phyloP scores from a whole-genome alignment of 2,113 vertebrate genomes.

The Mobula hypostoma region DNA sequence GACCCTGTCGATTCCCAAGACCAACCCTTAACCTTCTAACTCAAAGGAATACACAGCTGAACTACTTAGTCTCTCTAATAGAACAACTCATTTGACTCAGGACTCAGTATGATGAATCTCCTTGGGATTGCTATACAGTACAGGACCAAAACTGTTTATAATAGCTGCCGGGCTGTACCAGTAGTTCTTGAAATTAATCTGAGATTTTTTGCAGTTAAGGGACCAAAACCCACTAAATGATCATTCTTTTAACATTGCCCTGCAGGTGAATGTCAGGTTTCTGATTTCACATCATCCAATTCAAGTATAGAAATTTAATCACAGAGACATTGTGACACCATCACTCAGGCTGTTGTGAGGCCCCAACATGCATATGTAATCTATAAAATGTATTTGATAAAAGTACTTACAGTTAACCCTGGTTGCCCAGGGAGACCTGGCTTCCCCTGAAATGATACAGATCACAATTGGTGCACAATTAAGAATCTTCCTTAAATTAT shows the following conservation, averaged over 20 bases:
- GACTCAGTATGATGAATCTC: too few species aligned
- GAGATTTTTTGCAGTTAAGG: too few species aligned
- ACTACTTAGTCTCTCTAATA: too few species aligned
- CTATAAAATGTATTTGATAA: not conserved
- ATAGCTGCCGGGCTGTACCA: too few species aligned
- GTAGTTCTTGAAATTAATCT: too few species aligned
- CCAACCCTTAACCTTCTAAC: too few species aligned
- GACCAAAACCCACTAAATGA: not conserved
- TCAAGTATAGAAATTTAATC: not conserved
- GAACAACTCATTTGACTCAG: too few species aligned
- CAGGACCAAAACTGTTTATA: too few species aligned
- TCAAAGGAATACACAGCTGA: too few species aligned
- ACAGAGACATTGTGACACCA: not conserved
- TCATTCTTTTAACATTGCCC: not conserved
- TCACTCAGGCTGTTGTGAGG: not conserved
- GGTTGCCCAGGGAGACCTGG: slow-evolving; percentile 63
- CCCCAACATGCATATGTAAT: not conserved
- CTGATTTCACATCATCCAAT: not conserved
- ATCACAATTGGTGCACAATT: not conserved
- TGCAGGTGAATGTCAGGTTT: not conserved
- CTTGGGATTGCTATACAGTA: too few species aligned
- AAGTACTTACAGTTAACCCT: slow-evolving; percentile 59
- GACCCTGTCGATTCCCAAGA: too few species aligned
- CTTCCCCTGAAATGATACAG: slow-evolving; percentile 56
- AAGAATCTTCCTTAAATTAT: not conserved